These are phyloP conservation scores for Zelleria hepariella DNA, from an alignment of 2,888 invertebrate species.

Conservation along the genomic window DNA sequence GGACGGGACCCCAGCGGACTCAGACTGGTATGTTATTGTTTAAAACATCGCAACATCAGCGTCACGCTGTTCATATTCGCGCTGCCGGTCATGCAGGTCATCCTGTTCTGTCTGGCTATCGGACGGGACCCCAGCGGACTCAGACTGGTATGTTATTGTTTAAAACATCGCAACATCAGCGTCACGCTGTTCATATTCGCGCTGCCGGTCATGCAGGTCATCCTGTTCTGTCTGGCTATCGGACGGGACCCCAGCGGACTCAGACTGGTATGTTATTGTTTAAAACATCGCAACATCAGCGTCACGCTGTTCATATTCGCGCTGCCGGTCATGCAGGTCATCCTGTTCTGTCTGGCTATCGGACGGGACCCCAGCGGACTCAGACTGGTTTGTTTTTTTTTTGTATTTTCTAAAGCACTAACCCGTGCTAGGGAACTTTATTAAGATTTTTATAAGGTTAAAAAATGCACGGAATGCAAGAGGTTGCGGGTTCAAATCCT, in stretches of 20 bases:
- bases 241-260: constrained; percentile 89
- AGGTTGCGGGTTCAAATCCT: too few species aligned
- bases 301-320: constrained; percentile 96
- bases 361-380: constrained; percentile 89
- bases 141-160: too few species aligned
- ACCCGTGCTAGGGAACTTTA: too few species aligned
- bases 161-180: too few species aligned
- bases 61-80: constrained; percentile 96
- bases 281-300: too few species aligned
- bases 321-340: constrained; percentile 92
- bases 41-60: constrained; percentile 90
- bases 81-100: constrained; percentile 92
- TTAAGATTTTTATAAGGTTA: too few species aligned
- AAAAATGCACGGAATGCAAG: too few species aligned
- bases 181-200: constrained; percentile 96
- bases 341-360: constrained; percentile 93
- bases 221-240: constrained; percentile 93
- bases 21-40: constrained; percentile 75
- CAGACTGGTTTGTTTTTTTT: too few species aligned
- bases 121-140: constrained; percentile 89
- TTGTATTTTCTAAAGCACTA: too few species aligned
- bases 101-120: constrained; percentile 93
- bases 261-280: too few species aligned
- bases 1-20: constrained; percentile 89
- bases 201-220: constrained; percentile 92